A percentile compares a stretch with the other conserved stretches of the same genome.
phyloP scores from a whole-genome alignment of 2,797 vertebrate species.

The Labeo calbasu region DNA sequence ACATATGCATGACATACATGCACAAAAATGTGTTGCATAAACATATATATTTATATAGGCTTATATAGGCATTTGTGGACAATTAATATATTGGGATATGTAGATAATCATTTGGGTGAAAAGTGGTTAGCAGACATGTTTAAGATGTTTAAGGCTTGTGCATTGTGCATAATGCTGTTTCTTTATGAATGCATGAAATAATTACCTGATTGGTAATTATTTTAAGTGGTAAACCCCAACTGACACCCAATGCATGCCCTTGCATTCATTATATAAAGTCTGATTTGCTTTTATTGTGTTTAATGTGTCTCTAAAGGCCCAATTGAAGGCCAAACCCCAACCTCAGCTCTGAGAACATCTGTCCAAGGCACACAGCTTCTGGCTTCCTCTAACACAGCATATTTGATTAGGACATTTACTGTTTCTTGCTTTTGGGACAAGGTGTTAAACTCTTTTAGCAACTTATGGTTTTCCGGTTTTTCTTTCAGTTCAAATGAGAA shows the following conservation, averaged over 20 bases:
- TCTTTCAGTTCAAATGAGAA: slow-evolving; percentile 83
- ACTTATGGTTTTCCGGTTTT: slow-evolving; percentile 85
- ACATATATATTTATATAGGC: neutral
- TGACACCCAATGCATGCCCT: neutral
- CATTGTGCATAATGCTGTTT: neutral
- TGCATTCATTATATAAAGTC: neutral
- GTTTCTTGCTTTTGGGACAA: slow-evolving; percentile 83
- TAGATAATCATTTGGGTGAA: neutral
- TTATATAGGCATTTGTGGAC: neutral
- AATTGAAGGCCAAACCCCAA: slow-evolving; percentile 1
- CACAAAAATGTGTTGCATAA: neutral
- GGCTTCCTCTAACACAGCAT: slow-evolving; percentile 82
- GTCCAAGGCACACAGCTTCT: slow-evolving; percentile 73
- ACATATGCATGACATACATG: neutral
- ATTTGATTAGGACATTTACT: slow-evolving; percentile 83
- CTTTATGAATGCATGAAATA: neutral
- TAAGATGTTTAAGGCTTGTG: neutral
- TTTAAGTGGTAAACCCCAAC: neutral
- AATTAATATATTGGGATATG: neutral
- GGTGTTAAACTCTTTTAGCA: slow-evolving; percentile 82
- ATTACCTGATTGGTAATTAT: neutral
- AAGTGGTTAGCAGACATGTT: neutral
- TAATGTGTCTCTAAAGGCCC: neutral
- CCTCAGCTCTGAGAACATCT: slow-evolving; percentile 71
- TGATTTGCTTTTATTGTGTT: neutral